These are phyloP conservation scores for Empis stercorea DNA, from an alignment of 2,888 invertebrate genomes.

Conservation along the genomic window DNA sequence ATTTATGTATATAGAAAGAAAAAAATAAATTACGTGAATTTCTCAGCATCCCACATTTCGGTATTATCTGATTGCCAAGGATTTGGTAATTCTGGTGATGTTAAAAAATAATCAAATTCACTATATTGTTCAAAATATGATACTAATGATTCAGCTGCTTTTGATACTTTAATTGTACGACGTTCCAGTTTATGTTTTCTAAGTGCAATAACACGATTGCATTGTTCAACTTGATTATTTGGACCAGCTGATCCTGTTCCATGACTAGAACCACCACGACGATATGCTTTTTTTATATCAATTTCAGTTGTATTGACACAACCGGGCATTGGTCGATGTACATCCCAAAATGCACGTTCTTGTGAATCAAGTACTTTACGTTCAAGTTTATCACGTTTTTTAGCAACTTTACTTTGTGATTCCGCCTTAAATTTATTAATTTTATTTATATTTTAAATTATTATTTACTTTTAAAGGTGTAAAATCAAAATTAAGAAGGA, in stretches of 20 bases:
- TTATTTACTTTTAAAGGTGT: background rate
- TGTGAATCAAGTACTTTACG: slow-evolving; percentile 97
- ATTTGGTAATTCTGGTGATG: slow-evolving; percentile 85
- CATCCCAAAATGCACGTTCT: slow-evolving; percentile 99
- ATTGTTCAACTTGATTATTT: slow-evolving; percentile 35
- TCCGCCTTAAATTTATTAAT: slow-evolving; percentile 32
- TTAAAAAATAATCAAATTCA: slow-evolving; percentile 93
- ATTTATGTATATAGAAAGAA: background rate
- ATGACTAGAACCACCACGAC: slow-evolving; percentile 38
- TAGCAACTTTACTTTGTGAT: slow-evolving; percentile 77
- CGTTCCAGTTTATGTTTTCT: slow-evolving; percentile 70
- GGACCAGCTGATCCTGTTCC: slow-evolving; percentile 34
- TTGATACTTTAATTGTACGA: slow-evolving; percentile 80
- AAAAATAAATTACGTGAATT: slow-evolving; percentile 54
- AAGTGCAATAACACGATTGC: slow-evolving; percentile 54
- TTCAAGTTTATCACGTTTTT: slow-evolving; percentile 95
- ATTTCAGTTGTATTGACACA: slow-evolving; percentile 98
- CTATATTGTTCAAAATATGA: slow-evolving; percentile 90
- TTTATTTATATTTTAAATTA: background rate
- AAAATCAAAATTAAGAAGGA: too few species aligned
- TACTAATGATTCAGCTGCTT: slow-evolving; percentile 88
- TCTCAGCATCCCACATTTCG: slow-evolving; percentile 97
- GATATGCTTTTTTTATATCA: slow-evolving; percentile 91
- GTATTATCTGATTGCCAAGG: slow-evolving; percentile 94
- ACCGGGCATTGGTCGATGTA: slow-evolving; percentile 97